Base-by-base conservation (phyloP, 2,113 vertebrate genomes). In the Salminus brasiliensis region DNA sequence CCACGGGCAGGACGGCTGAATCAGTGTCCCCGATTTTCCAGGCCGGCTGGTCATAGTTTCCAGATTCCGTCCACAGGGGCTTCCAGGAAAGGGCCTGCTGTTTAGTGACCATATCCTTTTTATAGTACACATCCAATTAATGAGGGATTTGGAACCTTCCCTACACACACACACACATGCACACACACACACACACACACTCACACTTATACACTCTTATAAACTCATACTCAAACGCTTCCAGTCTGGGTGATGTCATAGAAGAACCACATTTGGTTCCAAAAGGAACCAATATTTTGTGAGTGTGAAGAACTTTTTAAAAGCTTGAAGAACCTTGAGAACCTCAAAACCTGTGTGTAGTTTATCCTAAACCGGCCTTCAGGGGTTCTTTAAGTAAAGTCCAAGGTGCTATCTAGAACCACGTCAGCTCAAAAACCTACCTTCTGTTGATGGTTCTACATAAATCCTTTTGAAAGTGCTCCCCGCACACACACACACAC, bases 11-110 rank as follows among this genome's bases (percentile, higher is more conserved):
- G 85, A 60, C 60, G 62, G n/a, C n/a, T 81, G 70, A 80, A 66
- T 77, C 41, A 2, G 77, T 18, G 53, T 75, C 78, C 83, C 63
- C 47, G 55, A 70, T 69, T 85, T 86, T 87, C 82, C 83, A 89
- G 87, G 80, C 82, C 83, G 81, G 85, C 72, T 81, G 78, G 87
- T 89, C 87, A 88, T 57, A 85, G 62, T 88, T 88, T 90, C 86
- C 85, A 88, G 83, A 34, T 85, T 71, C 6, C 15, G 53, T 8
- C 80, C 81, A 30, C 39, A 63, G 36, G 36, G 57, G 6, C 34
- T 70, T 81, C 69, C 85, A 82, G 80, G 85, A 87, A 87, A 86
- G 76, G 52, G 47, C 32, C 47, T 69, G 16, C 3, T 83, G 81
- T 87, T 91, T 84, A 76, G 68, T 84, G 77, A 57, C 80, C 72